Evolutionary conservation across 2,113 vertebrate genomes (phyloP).

Genomic region (Forbesichthys papilliferus): DNA sequence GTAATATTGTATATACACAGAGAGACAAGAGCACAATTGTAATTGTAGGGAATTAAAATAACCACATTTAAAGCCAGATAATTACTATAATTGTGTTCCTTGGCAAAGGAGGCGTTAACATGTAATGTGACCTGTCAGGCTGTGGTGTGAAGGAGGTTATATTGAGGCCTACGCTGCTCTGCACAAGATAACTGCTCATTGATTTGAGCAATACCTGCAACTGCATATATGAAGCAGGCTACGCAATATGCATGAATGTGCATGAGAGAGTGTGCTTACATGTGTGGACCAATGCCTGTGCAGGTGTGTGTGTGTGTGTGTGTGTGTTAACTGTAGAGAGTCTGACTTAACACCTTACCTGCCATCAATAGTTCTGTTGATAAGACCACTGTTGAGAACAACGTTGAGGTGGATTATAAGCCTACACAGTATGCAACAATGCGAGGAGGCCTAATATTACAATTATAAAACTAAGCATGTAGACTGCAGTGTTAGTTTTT

Average conservation of each 20-base stretch:
- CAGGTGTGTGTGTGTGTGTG: not conserved
- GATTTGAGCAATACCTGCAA: not conserved
- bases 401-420: too few relatives aligned
- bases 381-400: too few relatives aligned
- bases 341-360: not conserved
- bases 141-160: not conserved
- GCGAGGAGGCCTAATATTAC: not conserved
- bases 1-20: conserved; percentile 4
- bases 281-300: not conserved
- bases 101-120: conserved; percentile 1
- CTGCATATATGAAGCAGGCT: not conserved
- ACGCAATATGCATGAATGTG: not conserved
- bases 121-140: conserved; percentile 5
- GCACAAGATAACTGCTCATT: not conserved
- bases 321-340: not conserved
- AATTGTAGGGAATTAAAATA: conserved; percentile 15
- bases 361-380: too few relatives aligned
- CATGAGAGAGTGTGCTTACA: not conserved
- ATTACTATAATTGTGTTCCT: conserved; percentile 20
- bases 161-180: not conserved
- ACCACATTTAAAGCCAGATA: conserved; percentile 13
- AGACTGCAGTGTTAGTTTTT: too few relatives aligned
- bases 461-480: not conserved
- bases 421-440: too few relatives aligned
- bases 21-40: conserved; percentile 13